Evolutionary conservation across 2,113 vertebrate species (phyloP), one percentile per base, ranked within the genome.

Genomic region (Actenoides lindsayi): DNA sequence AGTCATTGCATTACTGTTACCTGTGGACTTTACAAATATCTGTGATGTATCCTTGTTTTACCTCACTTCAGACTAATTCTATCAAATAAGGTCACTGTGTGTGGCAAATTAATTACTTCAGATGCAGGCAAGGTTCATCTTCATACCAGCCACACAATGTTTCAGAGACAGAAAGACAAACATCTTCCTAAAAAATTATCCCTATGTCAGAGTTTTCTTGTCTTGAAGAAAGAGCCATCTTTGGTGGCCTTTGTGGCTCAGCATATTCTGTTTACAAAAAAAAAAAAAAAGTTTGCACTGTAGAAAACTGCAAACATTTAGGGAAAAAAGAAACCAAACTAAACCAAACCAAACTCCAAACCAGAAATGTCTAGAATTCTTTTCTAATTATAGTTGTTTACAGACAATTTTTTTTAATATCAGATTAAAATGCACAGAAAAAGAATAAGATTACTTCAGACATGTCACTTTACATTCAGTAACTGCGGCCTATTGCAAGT

Each of bases 391-490:
- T 13, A 85, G 41, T 56, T 44, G 15, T 53, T 83, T 67, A 60
- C 23, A 90, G 69, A 62, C 5, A 80, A 62, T 3, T 42, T 21
- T 54, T 42, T 16, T 23, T 42, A 67, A 50, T 53, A 65, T 16
- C 7, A 84, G 80, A 93, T 37, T 56, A 46, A 46, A 89, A 87
- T 69, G 74, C 83, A 50, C 31, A 91, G 41, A 68, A 74, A 89
- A 92, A 73, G 62, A 65, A 68, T 69, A 37, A 90, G 51, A 63
- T 56, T 9, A 94, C 51, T 87, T 76, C 54, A 87, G 71, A 60
- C 25, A 31, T 8, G 76, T 79, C 96, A 90, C 65, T 95, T 86
- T 54, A 65, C 28, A 62, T 92, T 90, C 90, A 74, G 5, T 94
- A 74, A 81, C 63, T 28, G 39, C 82, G 83, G 90, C 54, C 83